phyloP scores from a whole-genome alignment of 1,140 invertebrate species.

The Drosophila murphyi region DNA sequence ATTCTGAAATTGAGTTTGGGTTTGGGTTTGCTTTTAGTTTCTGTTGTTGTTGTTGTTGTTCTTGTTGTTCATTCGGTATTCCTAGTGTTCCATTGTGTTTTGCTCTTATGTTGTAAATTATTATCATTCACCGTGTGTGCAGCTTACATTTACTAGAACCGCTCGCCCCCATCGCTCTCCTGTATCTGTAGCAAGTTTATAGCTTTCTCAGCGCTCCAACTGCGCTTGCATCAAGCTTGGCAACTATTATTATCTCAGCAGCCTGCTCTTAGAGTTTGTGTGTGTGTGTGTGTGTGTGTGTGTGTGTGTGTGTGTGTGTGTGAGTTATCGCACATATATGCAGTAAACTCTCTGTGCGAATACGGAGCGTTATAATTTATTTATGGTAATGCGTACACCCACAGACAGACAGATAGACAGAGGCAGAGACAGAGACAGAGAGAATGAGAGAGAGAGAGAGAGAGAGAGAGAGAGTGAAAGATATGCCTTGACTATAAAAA shows the following conservation, averaged over 20 bases:
- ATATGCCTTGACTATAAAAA: slow-evolving; percentile 44
- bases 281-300: slow-evolving; percentile 20
- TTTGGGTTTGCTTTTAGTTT: slow-evolving; percentile 23
- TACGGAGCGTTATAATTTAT: slow-evolving; percentile 81
- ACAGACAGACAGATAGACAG: slow-evolving; percentile 28
- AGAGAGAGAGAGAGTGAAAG: neutral
- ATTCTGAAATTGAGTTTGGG: slow-evolving; percentile 45
- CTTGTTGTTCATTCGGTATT: slow-evolving; percentile 10
- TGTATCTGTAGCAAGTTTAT: slow-evolving; percentile 37
- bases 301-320: slow-evolving; percentile 36
- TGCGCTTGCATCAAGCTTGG: slow-evolving; percentile 64
- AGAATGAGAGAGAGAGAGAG: neutral
- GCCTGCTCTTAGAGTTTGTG: slow-evolving; percentile 40
- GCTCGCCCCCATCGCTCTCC: slow-evolving; percentile 24
- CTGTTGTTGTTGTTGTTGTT: neutral
- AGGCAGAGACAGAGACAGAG: neutral
- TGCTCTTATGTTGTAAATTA: slow-evolving; percentile 68
- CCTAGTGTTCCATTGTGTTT: slow-evolving; percentile 62
- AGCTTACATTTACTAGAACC: slow-evolving; percentile 1
- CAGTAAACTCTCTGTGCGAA: slow-evolving; percentile 76
- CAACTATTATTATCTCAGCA: slow-evolving; percentile 79
- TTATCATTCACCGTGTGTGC: slow-evolving; percentile 60
- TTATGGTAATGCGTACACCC: slow-evolving; percentile 76
- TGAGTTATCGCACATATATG: slow-evolving; percentile 74
- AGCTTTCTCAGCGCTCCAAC: slow-evolving; percentile 20